Evolutionary conservation across 1,140 invertebrate genomes (phyloP).

Genomic region (Scaptomyza graminum): DNA sequence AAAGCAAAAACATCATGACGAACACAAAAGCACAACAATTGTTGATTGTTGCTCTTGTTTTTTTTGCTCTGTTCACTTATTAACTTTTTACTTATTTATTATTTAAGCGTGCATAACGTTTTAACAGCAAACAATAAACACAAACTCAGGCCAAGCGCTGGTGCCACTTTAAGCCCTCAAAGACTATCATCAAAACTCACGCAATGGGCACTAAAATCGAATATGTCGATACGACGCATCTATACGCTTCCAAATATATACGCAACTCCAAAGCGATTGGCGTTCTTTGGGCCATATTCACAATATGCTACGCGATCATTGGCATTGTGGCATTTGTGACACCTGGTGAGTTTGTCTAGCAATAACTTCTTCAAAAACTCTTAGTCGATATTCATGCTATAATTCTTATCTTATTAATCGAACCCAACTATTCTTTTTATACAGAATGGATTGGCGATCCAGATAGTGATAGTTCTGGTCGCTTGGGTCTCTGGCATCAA

Average conservation of each 20-base stretch:
- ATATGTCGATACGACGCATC: slow-evolving; percentile 94
- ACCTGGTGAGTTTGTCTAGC: slow-evolving; percentile 85
- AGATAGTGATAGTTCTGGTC: slow-evolving; percentile 93
- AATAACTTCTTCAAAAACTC: too few relatives aligned
- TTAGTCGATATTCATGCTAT: too few relatives aligned
- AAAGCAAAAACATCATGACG: slow-evolving; percentile 55
- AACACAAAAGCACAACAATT: slow-evolving; percentile 41
- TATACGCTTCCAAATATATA: slow-evolving; percentile 96
- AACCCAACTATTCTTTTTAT: too few relatives aligned
- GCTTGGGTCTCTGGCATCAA: slow-evolving; percentile 95
- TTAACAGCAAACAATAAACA: slow-evolving; percentile 45
- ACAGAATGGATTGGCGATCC: slow-evolving; percentile 94
- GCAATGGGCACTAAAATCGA: slow-evolving; percentile 95
- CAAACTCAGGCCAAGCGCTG: slow-evolving; percentile 5
- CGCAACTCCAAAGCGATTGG: slow-evolving; percentile 98
- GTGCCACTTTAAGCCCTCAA: neutral
- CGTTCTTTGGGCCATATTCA: slow-evolving; percentile 98
- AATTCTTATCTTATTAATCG: too few relatives aligned
- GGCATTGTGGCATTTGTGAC: slow-evolving; percentile 97
- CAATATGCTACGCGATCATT: slow-evolving; percentile 98
- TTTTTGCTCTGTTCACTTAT: slow-evolving; percentile 18
- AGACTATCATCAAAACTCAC: neutral
- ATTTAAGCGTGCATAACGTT: slow-evolving; percentile 44
- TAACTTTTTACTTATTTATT: slow-evolving; percentile 46
- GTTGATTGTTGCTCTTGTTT: slow-evolving; percentile 25